A percentile compares a stretch with the other conserved stretches of the same genome.
phyloP scores from a whole-genome alignment of 1,140 invertebrate species.

The Sarcophaga bullata region DNA sequence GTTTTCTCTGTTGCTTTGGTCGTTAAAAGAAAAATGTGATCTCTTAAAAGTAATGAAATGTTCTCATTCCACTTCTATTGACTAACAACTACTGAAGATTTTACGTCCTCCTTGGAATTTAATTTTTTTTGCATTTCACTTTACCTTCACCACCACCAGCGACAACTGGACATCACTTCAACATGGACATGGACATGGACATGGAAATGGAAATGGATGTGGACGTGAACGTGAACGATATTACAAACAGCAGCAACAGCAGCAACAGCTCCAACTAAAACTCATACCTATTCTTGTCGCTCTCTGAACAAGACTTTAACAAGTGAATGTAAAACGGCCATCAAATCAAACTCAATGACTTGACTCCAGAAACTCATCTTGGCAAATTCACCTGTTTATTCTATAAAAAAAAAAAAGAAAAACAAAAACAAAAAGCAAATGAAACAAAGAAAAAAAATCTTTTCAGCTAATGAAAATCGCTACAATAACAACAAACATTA shows the following conservation, averaged over 20 bases:
- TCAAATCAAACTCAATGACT: conserved; percentile 1
- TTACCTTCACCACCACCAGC: conserved; percentile 37
- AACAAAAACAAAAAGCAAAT: too few species aligned
- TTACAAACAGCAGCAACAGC: neutral
- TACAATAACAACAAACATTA: neutral
- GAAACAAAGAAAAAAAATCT: too few species aligned
- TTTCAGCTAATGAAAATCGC: conserved; percentile 10
- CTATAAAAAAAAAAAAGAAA: neutral
- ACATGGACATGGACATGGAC: neutral
- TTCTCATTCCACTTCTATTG: conserved; percentile 18
- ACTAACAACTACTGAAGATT: conserved; percentile 10
- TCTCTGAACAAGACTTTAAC: neutral
- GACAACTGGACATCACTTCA: conserved; percentile 20
- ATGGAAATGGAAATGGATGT: too few species aligned
- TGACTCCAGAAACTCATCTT: neutral
- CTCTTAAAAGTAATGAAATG: conserved; percentile 27
- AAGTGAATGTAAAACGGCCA: neutral
- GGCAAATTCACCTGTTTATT: conserved; percentile 35
- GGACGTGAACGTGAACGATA: neutral
- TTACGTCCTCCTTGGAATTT: conserved; percentile 23
- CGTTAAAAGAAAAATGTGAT: conserved; percentile 18
- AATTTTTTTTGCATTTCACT: conserved; percentile 6
- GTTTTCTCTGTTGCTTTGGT: neutral
- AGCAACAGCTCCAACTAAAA: neutral
- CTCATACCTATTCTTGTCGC: neutral